These are phyloP conservation scores for Peromyscus aztecus DNA, from an alignment of 2,797 vertebrate genomes.

Conservation along the genomic window DNA sequence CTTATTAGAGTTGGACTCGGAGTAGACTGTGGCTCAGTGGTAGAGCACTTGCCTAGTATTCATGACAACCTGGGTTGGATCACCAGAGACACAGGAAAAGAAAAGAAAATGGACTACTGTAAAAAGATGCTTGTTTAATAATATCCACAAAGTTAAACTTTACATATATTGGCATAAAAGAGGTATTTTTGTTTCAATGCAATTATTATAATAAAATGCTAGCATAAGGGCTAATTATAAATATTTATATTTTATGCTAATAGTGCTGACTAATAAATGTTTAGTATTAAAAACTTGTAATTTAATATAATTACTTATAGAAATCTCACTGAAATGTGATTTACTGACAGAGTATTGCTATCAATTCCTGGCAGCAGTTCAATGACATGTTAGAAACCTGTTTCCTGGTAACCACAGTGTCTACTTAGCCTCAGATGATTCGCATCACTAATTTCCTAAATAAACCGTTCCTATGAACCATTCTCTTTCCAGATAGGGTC, in stretches of 20 bases:
- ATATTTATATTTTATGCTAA: not conserved
- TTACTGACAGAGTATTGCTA: not conserved
- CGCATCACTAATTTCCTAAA: not conserved
- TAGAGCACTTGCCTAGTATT: not conserved
- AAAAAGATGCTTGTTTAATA: slow-evolving; percentile 56
- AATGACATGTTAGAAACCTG: slow-evolving; percentile 36
- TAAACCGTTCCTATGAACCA: not conserved
- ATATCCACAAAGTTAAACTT: slow-evolving; percentile 44
- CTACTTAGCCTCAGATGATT: not conserved
- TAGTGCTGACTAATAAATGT: not conserved
- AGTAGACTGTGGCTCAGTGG: not conserved
- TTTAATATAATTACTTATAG: not conserved
- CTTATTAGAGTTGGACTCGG: not conserved
- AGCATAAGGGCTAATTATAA: slow-evolving; percentile 19
- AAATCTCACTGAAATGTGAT: slow-evolving; percentile 42
- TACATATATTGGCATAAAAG: not conserved
- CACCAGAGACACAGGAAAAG: not conserved
- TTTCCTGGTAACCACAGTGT: not conserved
- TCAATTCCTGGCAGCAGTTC: slow-evolving; percentile 46
- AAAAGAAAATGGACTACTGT: not conserved
- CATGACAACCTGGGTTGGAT: not conserved
- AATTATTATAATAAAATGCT: slow-evolving; percentile 25
- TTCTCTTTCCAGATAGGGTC: not conserved
- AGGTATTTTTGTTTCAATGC: slow-evolving; percentile 39
- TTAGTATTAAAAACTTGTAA: slow-evolving; percentile 37